Evolutionary conservation across 2,888 invertebrate species (phyloP).

Genomic region (Anoncus sp.): DNA sequence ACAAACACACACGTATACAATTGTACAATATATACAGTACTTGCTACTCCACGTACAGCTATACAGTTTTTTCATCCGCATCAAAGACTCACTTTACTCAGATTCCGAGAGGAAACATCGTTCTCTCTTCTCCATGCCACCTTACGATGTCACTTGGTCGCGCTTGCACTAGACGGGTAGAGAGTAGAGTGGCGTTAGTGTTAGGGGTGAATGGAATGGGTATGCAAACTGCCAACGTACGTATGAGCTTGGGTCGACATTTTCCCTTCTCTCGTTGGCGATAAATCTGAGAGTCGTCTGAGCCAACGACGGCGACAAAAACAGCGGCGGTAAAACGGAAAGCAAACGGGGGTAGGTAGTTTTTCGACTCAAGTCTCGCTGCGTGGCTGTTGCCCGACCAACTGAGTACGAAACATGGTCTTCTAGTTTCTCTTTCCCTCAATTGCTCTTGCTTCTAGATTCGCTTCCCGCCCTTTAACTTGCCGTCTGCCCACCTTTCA

Average conservation of each 20-base stretch:
- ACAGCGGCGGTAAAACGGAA: conserved; percentile 55
- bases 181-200: conserved; percentile 27
- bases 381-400: conserved; percentile 40
- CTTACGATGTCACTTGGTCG: conserved; percentile 61
- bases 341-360: conserved; percentile 37
- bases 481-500: conserved; percentile 53
- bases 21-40: conserved; percentile 1
- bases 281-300: conserved; percentile 83
- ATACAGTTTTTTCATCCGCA: conserved; percentile 68
- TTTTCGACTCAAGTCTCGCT: conserved; percentile 31
- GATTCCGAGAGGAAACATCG: conserved; percentile 59
- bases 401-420: conserved; percentile 13
- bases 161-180: conserved; percentile 55
- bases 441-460: conserved; percentile 65
- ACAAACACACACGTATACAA: neutral
- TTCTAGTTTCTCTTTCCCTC: conserved; percentile 63
- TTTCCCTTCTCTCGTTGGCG: conserved; percentile 82
- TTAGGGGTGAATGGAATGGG: conserved; percentile 51
- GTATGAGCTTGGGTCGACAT: conserved; percentile 84
- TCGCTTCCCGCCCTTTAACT: conserved; percentile 40
- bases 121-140: conserved; percentile 58
- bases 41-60: conserved; percentile 63
- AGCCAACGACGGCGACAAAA: conserved; percentile 73
- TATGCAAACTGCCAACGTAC: conserved; percentile 82
- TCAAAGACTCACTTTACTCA: conserved; percentile 63